A percentile compares a stretch with the other conserved stretches of the same genome.
Conservation (phyloP, 2,797 vertebrate genomes). For the Platyrinchus mystaceus region DNA sequence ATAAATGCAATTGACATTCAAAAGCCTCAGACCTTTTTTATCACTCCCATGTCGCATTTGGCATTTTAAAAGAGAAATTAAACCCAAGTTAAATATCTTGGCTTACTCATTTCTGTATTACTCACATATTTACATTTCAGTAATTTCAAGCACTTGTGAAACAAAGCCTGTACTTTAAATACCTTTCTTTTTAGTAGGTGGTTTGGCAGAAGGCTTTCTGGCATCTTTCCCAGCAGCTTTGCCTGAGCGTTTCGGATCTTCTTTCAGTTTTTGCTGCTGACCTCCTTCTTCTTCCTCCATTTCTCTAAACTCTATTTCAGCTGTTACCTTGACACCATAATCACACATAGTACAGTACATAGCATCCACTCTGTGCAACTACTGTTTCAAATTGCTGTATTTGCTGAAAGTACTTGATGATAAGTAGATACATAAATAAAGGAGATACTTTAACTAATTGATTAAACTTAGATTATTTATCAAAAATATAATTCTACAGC, state of each 20-base stretch:
- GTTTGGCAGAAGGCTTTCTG: conserved; percentile 61
- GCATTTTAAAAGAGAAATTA: not conserved
- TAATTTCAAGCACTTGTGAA: not conserved
- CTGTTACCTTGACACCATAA: conserved; percentile 61
- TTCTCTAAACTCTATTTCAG: conserved; percentile 73
- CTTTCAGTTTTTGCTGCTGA: conserved; percentile 55
- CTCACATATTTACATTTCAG: not conserved
- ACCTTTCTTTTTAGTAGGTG: conserved; percentile 80
- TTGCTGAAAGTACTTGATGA: not conserved
- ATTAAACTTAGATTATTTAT: not conserved
- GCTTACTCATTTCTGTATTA: not conserved
- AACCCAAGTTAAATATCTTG: not conserved
- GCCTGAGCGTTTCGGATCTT: conserved; percentile 13
- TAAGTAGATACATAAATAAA: not conserved
- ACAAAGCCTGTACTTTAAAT: conserved; percentile 21
- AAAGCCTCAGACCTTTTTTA: not conserved
- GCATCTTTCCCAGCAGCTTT: conserved; percentile 56
- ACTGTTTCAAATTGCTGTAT: not conserved
- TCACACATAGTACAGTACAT: not conserved
- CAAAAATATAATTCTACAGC: not conserved
- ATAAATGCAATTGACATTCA: not conserved
- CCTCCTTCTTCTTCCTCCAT: conserved; percentile 72
- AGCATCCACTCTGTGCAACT: not conserved
- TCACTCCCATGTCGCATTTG: not conserved
- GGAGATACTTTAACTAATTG: not conserved